Evolutionary conservation across 1,140 invertebrate genomes (phyloP).

Genomic region (Aphaenogaster rudis): DNA sequence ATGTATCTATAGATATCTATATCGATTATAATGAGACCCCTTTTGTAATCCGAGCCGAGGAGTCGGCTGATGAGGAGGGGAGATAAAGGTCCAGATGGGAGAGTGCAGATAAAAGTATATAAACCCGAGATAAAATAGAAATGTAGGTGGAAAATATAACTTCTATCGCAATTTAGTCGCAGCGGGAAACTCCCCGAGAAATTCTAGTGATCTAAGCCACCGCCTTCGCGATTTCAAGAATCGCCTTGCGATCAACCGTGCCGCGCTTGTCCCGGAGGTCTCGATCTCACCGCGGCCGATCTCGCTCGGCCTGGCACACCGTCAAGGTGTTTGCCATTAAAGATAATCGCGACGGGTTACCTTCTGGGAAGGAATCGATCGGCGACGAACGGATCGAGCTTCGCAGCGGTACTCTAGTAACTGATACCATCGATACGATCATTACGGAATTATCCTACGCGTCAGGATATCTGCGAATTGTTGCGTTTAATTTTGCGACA

Average conservation of each 20-base stretch:
- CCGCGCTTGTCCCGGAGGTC: slow-evolving; percentile 34
- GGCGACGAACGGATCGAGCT: slow-evolving; percentile 38
- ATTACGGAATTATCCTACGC: slow-evolving; percentile 35
- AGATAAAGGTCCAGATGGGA: background rate
- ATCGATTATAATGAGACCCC: slow-evolving; percentile 41
- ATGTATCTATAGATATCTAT: slow-evolving; percentile 36
- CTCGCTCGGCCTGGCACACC: slow-evolving; percentile 35
- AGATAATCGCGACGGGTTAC: slow-evolving; percentile 59
- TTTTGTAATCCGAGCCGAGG: slow-evolving; percentile 8
- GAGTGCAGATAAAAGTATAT: background rate
- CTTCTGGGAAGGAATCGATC: slow-evolving; percentile 51
- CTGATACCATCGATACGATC: slow-evolving; percentile 54
- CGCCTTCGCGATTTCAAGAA: slow-evolving; percentile 37
- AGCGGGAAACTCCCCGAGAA: background rate
- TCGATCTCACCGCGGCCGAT: slow-evolving; percentile 31
- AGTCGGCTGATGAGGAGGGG: background rate
- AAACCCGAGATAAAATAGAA: slow-evolving; percentile 4
- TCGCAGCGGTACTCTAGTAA: slow-evolving; percentile 51
- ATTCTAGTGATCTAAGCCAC: background rate
- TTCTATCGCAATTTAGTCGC: background rate
- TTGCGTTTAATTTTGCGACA: slow-evolving; percentile 60
- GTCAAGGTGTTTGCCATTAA: slow-evolving; percentile 60
- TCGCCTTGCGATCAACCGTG: slow-evolving; percentile 37
- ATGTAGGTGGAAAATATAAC: background rate
- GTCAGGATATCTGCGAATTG: slow-evolving; percentile 54